Percentiles rank a stretch among this genome's conserved stretches.
phyloP scores from a whole-genome alignment of 2,888 invertebrate genomes.

The Prosopocoilus inquinatus region DNA sequence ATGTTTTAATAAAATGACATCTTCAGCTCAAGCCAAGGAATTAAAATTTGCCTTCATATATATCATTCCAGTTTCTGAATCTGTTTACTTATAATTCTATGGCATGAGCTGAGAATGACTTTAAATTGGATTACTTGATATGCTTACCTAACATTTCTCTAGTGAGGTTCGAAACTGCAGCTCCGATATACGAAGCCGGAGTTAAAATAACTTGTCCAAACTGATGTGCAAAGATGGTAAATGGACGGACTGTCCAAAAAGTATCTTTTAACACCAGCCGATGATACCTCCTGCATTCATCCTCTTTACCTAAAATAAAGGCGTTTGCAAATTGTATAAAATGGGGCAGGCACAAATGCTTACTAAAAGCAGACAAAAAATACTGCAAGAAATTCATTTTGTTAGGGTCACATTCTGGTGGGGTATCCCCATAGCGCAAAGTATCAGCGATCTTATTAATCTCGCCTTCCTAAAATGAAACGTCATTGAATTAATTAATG shows the following conservation, averaged over 20 bases:
- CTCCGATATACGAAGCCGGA: constrained; percentile 18
- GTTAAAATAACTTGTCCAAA: constrained; percentile 19
- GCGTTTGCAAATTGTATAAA: neutral
- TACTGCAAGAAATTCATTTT: constrained; percentile 19
- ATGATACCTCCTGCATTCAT: constrained; percentile 20
- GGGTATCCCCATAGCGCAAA: constrained; percentile 12
- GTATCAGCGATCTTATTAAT: constrained; percentile 24
- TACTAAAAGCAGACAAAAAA: constrained; percentile 16
- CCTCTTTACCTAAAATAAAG: constrained; percentile 12
- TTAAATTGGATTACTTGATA: too few species aligned
- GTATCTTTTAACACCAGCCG: constrained; percentile 15
- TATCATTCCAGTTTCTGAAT: too few species aligned
- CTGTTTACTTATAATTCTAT: too few species aligned
- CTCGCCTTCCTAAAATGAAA: constrained; percentile 23
- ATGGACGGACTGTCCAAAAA: constrained; percentile 20
- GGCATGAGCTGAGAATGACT: too few species aligned
- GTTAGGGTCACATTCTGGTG: constrained; percentile 22
- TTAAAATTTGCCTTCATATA: too few species aligned
- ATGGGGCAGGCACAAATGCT: neutral
- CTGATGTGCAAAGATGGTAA: constrained; percentile 21
- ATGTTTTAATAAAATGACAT: too few species aligned
- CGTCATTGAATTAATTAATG: neutral
- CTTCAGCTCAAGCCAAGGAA: too few species aligned
- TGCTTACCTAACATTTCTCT: constrained; percentile 9
- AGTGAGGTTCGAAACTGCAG: constrained; percentile 17